A percentile compares a stretch with the other conserved stretches of the same genome.
Conservation (phyloP, 2,113 vertebrate genomes). For the Coracopsis vasa region DNA sequence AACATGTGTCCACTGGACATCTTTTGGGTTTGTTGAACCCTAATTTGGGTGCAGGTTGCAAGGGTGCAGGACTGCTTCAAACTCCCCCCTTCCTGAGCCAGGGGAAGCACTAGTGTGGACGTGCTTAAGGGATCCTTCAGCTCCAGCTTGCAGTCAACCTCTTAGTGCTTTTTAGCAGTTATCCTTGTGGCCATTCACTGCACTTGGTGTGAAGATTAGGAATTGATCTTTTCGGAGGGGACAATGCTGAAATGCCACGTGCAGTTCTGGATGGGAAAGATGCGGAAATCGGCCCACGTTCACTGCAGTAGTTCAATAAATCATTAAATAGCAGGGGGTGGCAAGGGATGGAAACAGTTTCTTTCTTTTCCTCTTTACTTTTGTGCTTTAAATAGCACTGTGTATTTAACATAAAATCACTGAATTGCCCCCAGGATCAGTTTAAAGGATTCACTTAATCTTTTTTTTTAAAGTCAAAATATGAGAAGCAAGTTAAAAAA, state of each 20-base stretch:
- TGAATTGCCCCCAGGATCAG: conserved; percentile 23
- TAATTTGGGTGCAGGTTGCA: not conserved
- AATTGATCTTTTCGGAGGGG: not conserved
- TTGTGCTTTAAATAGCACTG: conserved; percentile 34
- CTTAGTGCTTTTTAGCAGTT: not conserved
- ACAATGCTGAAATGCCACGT: not conserved
- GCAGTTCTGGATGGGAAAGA: not conserved
- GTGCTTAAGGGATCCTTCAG: not conserved
- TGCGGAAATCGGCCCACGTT: not conserved
- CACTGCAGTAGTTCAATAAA: not conserved
- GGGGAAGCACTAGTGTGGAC: accelerated
- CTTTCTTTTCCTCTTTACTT: conserved; percentile 26
- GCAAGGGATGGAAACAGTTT: not conserved
- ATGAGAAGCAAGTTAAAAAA: not conserved
- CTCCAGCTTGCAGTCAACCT: not conserved
- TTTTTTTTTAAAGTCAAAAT: conserved; percentile 43
- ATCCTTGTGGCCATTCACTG: not conserved
- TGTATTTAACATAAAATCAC: conserved; percentile 58
- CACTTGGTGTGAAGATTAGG: not conserved
- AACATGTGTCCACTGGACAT: accelerated
- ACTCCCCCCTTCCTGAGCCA: not conserved
- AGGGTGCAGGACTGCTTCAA: not conserved
- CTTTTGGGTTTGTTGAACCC: not conserved
- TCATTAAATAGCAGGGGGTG: not conserved
- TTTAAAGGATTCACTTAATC: conserved; percentile 61